These are phyloP conservation scores for Schizotus pectinicornis DNA, from an alignment of 2,888 invertebrate species.

Conservation along the genomic window DNA sequence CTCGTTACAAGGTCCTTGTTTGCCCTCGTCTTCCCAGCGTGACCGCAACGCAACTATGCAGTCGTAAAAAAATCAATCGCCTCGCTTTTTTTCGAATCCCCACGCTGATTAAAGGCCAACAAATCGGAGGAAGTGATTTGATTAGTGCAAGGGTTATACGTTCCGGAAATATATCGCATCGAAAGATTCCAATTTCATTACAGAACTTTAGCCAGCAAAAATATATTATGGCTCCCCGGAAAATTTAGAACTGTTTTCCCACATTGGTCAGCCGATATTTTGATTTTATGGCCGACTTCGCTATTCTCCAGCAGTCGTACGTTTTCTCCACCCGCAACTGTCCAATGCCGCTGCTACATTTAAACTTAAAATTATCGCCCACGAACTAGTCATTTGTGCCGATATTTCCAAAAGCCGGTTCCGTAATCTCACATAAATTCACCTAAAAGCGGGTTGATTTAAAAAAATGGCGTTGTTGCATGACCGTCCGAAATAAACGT, in stretches of 20 bases:
- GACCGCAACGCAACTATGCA: slow-evolving; percentile 15
- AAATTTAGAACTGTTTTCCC: slow-evolving; percentile 50
- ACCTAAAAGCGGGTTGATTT: no score
- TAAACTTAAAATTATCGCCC: slow-evolving; percentile 13
- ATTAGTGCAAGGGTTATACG: slow-evolving; percentile 16
- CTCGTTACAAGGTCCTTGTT: slow-evolving; percentile 44
- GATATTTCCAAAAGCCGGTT: no score
- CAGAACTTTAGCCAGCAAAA: slow-evolving; percentile 35
- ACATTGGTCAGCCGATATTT: slow-evolving; percentile 54
- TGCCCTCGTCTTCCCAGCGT: slow-evolving; percentile 31
- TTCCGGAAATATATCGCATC: slow-evolving; percentile 10
- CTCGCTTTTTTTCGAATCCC: slow-evolving; percentile 2
- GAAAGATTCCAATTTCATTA: slow-evolving; percentile 45
- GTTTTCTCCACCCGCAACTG: slow-evolving; percentile 12
- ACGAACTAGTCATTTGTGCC: no score
- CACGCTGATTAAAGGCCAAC: slow-evolving; percentile 12
- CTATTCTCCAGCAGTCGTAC: slow-evolving; percentile 9
- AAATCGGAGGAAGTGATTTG: slow-evolving; percentile 14
- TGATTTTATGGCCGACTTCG: slow-evolving; percentile 52
- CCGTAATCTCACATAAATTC: no score
- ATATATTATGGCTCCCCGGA: slow-evolving; percentile 45
- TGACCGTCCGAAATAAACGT: no score
- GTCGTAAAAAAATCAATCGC: slow-evolving; percentile 2
- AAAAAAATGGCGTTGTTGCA: no score
- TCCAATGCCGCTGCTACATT: slow-evolving; percentile 36